A percentile compares a stretch with the other conserved stretches of the same genome.
Conservation (phyloP, 2,113 vertebrate species). For the Colaptes auratus region DNA sequence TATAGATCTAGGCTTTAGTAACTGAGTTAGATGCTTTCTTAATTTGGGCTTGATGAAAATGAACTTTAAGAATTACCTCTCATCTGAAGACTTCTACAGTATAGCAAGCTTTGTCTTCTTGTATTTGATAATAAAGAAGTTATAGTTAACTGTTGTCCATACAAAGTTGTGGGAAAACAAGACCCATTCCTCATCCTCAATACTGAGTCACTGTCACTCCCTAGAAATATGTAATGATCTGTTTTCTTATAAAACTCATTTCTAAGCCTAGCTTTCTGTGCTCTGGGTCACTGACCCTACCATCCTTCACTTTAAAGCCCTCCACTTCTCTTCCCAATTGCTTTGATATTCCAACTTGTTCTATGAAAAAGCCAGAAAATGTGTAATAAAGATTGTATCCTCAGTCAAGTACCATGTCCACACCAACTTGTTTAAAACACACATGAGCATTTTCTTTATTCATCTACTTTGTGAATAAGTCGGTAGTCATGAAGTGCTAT, state of each 20-base stretch:
- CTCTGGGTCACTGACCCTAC: background rate
- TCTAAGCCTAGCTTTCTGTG: background rate
- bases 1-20: background rate
- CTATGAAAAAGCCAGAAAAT: background rate
- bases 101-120: rapidly evolving
- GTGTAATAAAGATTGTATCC: background rate
- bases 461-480: background rate
- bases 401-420: background rate
- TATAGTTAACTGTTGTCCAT: background rate
- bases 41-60: background rate
- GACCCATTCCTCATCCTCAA: background rate
- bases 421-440: background rate
- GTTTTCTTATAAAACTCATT: background rate
- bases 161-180: background rate
- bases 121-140: background rate
- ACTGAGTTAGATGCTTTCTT: background rate
- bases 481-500: background rate
- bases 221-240: background rate
- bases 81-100: background rate
- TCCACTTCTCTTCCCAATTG: background rate
- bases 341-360: background rate
- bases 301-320: background rate
- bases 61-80: background rate
- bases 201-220: background rate
- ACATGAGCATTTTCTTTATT: background rate